Evolutionary conservation across 2,888 invertebrate genomes (phyloP).

Genomic region (Lagria hirta): DNA sequence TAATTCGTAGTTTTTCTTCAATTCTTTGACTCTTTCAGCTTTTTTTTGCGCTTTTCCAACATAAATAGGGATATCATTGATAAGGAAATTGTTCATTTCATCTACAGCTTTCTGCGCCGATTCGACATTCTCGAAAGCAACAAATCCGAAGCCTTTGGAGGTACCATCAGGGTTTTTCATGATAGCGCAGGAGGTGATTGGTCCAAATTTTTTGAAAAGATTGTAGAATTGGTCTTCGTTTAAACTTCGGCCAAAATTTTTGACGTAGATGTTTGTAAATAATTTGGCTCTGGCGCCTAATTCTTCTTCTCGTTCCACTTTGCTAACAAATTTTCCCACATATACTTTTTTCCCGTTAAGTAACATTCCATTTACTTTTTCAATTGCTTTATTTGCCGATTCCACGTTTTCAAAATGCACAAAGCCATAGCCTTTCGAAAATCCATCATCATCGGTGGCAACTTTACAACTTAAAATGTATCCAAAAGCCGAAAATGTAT

Average conservation of each 20-base stretch:
- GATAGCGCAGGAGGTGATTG: conserved; percentile 87
- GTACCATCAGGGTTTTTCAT: conserved; percentile 90
- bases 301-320: conserved; percentile 95
- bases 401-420: conserved; percentile 99
- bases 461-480: conserved; percentile 98
- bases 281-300: conserved; percentile 92
- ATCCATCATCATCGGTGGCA: conserved; percentile 91
- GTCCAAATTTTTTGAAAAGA: conserved; percentile 89
- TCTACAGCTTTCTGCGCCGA: conserved; percentile 90
- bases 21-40: conserved; percentile 92
- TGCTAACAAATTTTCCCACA: conserved; percentile 96
- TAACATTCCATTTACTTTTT: conserved; percentile 98
- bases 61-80: conserved; percentile 75
- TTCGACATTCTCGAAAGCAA: conserved; percentile 95
- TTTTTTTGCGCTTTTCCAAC: conserved; percentile 99
- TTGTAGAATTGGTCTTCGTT: conserved; percentile 85
- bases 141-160: conserved; percentile 99
- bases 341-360: conserved; percentile 97
- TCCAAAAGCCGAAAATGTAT: conserved; percentile 98
- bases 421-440: conserved; percentile 96
- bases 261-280: conserved; percentile 98
- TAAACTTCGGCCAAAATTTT: conserved; percentile 94
- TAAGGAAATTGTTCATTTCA: conserved; percentile 86
- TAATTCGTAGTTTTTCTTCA: conserved; percentile 94
- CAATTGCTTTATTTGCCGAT: conserved; percentile 94